Conservation (phyloP, 2,888 invertebrate species). For the Ommatoiulus sabulosus region DNA sequence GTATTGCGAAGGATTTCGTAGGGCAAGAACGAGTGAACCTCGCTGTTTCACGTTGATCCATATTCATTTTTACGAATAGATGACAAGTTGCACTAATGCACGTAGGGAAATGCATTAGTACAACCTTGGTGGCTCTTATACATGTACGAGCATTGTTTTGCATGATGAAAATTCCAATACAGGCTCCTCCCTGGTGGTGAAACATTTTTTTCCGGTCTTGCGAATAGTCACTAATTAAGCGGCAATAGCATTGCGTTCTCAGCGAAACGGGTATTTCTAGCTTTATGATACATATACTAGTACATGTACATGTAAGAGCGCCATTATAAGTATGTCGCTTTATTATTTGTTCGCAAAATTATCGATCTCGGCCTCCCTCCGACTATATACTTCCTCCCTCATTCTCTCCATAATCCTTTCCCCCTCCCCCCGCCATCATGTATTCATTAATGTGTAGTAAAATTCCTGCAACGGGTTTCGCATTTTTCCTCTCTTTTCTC, state of each 20-base stretch:
- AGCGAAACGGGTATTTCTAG: neutral
- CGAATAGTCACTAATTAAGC: neutral
- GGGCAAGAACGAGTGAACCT: no score
- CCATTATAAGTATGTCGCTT: neutral
- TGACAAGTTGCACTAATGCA: no score
- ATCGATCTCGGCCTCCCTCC: neutral
- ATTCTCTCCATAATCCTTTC: neutral
- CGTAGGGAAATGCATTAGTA: neutral
- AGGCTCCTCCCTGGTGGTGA: neutral
- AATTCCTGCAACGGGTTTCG: neutral
- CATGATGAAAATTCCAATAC: neutral
- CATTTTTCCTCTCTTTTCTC: neutral
- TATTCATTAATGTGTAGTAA: neutral
- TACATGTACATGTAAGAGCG: neutral
- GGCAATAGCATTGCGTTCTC: neutral
- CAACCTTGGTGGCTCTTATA: neutral
- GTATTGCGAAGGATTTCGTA: no score
- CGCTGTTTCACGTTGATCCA: no score
- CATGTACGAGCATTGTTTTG: slow-evolving; percentile 8
- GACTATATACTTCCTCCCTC: neutral
- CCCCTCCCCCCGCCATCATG: neutral
- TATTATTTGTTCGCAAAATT: slow-evolving; percentile 21
- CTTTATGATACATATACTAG: neutral
- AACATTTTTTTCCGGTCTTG: slow-evolving; percentile 9
- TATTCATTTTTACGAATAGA: no score